phyloP scores from a whole-genome alignment of 2,797 vertebrate genomes.

The Threskiornis aethiopicus region DNA sequence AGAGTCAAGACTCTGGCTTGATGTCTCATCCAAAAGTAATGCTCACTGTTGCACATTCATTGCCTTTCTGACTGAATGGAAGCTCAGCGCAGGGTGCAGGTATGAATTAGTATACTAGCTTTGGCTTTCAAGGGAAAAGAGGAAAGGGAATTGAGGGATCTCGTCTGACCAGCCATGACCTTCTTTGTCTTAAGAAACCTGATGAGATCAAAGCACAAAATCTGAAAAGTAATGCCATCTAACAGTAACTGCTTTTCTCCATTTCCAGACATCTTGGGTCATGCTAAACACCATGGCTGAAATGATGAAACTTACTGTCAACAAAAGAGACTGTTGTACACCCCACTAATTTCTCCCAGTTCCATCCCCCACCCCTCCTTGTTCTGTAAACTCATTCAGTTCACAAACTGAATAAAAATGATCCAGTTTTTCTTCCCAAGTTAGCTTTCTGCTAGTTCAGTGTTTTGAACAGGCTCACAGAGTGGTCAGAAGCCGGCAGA shows the following conservation, averaged over 20 bases:
- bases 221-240: background rate
- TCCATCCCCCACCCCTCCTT: background rate
- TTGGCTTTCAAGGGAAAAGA: background rate
- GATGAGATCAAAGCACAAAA: background rate
- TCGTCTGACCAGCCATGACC: background rate
- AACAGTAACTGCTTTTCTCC: background rate
- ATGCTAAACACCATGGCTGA: background rate
- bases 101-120: background rate
- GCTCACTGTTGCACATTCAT: background rate
- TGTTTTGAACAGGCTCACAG: background rate
- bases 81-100: background rate
- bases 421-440: background rate
- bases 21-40: background rate
- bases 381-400: background rate
- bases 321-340: background rate
- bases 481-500: background rate
- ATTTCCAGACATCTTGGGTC: background rate
- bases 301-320: background rate
- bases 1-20: background rate
- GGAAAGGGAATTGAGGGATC: background rate
- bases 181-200: background rate
- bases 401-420: background rate
- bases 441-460: background rate
- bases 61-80: background rate
- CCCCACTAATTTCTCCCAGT: background rate